Conservation (phyloP, 2,888 invertebrate genomes). For the Apotomis betuletana region DNA sequence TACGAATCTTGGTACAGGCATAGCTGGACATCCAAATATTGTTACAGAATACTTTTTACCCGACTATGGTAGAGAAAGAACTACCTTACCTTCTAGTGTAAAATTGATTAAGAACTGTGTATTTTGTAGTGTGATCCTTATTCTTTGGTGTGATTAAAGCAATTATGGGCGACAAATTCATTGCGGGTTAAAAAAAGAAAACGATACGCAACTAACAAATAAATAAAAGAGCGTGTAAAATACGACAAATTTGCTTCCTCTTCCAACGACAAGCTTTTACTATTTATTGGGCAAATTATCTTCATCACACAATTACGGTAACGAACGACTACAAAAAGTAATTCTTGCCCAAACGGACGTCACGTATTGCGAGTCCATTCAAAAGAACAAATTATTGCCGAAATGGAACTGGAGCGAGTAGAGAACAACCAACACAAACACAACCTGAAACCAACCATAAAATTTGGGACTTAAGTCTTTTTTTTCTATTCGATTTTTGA, state of each 20-base stretch:
- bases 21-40: too few species aligned
- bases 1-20: too few species aligned
- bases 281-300: slow-evolving; percentile 29
- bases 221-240: neutral
- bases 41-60: too few species aligned
- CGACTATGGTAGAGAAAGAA: too few species aligned
- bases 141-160: too few species aligned
- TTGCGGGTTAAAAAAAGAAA: too few species aligned
- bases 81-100: too few species aligned
- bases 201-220: neutral
- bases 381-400: slow-evolving; percentile 21
- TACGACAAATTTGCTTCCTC: neutral
- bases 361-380: slow-evolving; percentile 28
- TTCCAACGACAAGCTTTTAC: neutral
- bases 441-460: slow-evolving; percentile 4
- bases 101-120: too few species aligned
- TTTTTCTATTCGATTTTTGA: neutral
- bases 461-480: neutral
- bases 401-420: slow-evolving; percentile 12
- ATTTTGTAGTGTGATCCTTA: too few species aligned
- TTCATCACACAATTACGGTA: slow-evolving; percentile 16
- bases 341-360: slow-evolving; percentile 29
- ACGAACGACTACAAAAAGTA: slow-evolving; percentile 30
- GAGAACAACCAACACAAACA: neutral
- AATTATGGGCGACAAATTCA: too few species aligned